phyloP scores from a whole-genome alignment of 2,888 invertebrate genomes.

The Mesoligia furuncula region DNA sequence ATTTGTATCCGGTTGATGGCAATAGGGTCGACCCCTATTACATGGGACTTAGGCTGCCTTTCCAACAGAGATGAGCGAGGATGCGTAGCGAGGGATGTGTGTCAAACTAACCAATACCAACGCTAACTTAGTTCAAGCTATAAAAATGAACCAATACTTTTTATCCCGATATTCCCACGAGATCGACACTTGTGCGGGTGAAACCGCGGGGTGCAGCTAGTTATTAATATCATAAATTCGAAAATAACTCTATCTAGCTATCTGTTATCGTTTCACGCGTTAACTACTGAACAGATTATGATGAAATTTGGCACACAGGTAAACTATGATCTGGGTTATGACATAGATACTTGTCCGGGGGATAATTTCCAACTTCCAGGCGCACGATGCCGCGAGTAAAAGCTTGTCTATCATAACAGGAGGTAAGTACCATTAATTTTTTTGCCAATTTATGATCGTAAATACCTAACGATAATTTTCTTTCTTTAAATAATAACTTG shows the following conservation, averaged over 20 bases:
- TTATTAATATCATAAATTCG: not conserved
- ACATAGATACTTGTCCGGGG: not conserved
- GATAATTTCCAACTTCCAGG: not conserved
- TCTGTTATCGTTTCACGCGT: too few relatives aligned
- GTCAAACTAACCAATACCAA: too few relatives aligned
- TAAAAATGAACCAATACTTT: too few relatives aligned
- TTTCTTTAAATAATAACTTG: conserved; percentile 3
- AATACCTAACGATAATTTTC: not conserved
- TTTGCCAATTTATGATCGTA: not conserved
- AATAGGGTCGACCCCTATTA: not conserved
- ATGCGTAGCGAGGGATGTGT: too few relatives aligned
- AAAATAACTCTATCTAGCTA: not conserved
- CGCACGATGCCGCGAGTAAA: not conserved
- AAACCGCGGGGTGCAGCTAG: too few relatives aligned
- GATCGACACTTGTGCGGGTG: too few relatives aligned
- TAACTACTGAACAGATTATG: not conserved
- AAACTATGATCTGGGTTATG: not conserved
- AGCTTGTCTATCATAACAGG: not conserved
- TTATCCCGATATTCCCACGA: too few relatives aligned
- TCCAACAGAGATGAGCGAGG: too few relatives aligned
- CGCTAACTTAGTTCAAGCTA: too few relatives aligned
- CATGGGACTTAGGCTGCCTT: not conserved
- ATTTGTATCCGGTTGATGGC: too few relatives aligned
- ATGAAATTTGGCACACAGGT: not conserved
- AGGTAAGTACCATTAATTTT: too few relatives aligned